A percentile compares a stretch with the other conserved stretches of the same genome.
These are phyloP conservation scores for Stenopsyche tienmushanensis DNA, from an alignment of 1,140 invertebrate genomes.

Conservation along the genomic window DNA sequence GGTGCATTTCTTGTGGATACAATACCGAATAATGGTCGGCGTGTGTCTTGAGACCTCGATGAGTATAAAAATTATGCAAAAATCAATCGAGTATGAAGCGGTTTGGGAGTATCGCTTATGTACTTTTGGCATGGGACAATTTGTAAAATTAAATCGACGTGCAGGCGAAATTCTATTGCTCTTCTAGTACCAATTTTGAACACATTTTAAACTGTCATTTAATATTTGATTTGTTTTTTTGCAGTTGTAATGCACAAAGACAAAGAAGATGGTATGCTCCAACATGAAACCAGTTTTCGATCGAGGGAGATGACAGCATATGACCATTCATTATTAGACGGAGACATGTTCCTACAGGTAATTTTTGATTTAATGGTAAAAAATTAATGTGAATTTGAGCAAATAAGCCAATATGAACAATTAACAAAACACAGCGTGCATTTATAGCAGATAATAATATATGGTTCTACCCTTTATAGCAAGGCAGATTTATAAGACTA, in stretches of 20 bases:
- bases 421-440: too few species aligned
- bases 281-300: conserved; percentile 58
- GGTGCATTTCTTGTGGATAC: conserved; percentile 18
- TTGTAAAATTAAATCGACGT: too few species aligned
- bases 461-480: too few species aligned
- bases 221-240: conserved; percentile 54
- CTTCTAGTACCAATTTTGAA: not conserved
- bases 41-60: not conserved
- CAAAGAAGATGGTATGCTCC: conserved; percentile 72
- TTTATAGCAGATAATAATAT: too few species aligned
- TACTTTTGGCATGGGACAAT: too few species aligned
- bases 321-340: conserved; percentile 86
- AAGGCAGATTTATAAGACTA: too few species aligned
- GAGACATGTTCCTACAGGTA: conserved; percentile 94
- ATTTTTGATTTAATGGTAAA: conserved; percentile 35
- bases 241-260: conserved; percentile 91
- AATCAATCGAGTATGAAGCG: conserved; percentile 11
- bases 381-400: not conserved
- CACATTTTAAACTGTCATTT: not conserved
- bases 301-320: conserved; percentile 81
- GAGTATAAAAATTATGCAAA: conserved; percentile 20
- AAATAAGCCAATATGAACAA: too few species aligned
- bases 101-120: too few species aligned
- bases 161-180: conserved; percentile 4
- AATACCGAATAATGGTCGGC: conserved; percentile 10